phyloP scores from a whole-genome alignment of 2,113 vertebrate genomes.

The Oreocharis arfaki region DNA sequence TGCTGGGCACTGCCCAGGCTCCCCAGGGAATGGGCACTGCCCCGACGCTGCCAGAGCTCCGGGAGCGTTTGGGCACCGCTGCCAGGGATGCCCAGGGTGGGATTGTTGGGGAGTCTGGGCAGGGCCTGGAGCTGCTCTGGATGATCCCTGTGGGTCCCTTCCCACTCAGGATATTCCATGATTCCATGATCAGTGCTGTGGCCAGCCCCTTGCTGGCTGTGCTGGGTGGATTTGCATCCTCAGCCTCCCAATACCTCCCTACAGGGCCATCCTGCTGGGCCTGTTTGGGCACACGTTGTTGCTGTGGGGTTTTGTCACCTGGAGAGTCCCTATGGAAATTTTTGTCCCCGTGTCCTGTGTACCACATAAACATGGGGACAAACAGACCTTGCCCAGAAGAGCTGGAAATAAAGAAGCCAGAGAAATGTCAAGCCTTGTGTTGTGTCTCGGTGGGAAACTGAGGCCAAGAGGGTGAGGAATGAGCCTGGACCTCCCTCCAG shows the following conservation, averaged over 20 bases:
- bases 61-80: background rate
- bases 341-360: background rate
- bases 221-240: background rate
- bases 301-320: background rate
- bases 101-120: accelerated
- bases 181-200: background rate
- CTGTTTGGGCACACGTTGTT: background rate
- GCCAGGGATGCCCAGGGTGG: background rate
- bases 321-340: background rate
- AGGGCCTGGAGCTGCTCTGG: accelerated
- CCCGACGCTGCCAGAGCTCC: background rate
- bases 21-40: background rate
- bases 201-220: background rate
- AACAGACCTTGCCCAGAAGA: background rate
- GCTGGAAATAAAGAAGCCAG: background rate
- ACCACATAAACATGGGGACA: background rate
- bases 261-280: background rate
- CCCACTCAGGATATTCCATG: background rate
- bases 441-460: background rate
- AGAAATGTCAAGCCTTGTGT: background rate
- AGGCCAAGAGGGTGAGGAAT: background rate
- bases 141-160: background rate
- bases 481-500: background rate
- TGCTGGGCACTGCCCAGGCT: background rate
- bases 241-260: background rate